Evolutionary conservation across 2,888 invertebrate species (phyloP).

Genomic region (Ferdinandea cuprea): DNA sequence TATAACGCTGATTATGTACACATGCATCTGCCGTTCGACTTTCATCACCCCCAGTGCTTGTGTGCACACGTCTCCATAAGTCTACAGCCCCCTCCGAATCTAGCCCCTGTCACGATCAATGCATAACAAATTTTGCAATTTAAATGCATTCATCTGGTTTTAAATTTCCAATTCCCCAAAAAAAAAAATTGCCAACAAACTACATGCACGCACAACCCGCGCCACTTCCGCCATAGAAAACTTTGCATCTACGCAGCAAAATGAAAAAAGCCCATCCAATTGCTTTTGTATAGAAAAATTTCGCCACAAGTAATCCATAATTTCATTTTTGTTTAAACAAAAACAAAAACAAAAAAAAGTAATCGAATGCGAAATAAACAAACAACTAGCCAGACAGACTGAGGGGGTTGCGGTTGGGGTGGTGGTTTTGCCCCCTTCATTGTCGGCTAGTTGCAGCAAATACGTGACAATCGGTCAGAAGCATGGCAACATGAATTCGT

Average conservation of each 20-base stretch:
- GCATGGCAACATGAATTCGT: constrained; percentile 62
- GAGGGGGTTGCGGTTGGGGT: neutral
- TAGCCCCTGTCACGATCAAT: neutral
- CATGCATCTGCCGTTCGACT: constrained; percentile 4
- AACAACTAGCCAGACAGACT: constrained; percentile 20
- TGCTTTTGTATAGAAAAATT: neutral
- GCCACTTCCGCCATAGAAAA: neutral
- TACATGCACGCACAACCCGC: neutral
- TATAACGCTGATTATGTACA: constrained; percentile 37
- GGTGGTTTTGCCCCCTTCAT: constrained; percentile 14
- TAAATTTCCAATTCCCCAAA: neutral
- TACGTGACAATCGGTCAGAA: constrained; percentile 68
- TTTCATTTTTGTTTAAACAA: constrained; percentile 56
- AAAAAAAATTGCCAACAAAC: neutral
- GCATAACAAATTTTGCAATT: constrained; percentile 30
- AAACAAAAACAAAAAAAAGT: neutral
- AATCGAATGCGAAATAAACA: constrained; percentile 28
- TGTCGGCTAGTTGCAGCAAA: constrained; percentile 19
- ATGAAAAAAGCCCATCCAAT: neutral
- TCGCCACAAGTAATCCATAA: constrained; percentile 45
- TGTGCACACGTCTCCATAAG: constrained; percentile 1
- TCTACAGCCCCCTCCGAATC: neutral
- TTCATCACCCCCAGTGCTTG: constrained; percentile 24
- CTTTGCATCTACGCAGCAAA: constrained; percentile 12
- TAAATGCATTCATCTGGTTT: constrained; percentile 67